Evolutionary conservation across 2,888 invertebrate species (phyloP).

Genomic region (Mechanitis mazaeus): DNA sequence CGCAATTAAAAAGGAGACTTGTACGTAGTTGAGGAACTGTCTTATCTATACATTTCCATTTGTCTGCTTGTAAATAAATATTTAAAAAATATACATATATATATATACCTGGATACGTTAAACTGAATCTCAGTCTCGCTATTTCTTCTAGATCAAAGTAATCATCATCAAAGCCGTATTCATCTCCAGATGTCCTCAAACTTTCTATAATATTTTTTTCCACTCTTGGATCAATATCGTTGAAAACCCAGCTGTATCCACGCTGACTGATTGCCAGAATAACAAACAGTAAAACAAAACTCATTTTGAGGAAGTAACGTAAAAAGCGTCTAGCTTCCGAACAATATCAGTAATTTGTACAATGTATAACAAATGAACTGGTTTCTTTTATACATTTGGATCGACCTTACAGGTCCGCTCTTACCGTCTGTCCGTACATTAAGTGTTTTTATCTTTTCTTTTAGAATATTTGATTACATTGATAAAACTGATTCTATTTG

Average conservation of each 20-base stretch:
- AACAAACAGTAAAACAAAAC: slow-evolving; percentile 15
- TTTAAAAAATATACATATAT: background rate
- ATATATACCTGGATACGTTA: slow-evolving; percentile 50
- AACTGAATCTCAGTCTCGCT: slow-evolving; percentile 33
- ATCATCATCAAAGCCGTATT: slow-evolving; percentile 16
- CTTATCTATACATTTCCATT: too few relatives aligned
- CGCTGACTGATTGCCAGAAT: slow-evolving; percentile 16
- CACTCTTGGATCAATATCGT: slow-evolving; percentile 26
- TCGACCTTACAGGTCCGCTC: slow-evolving; percentile 21
- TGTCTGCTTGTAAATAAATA: too few relatives aligned
- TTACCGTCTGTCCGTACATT: slow-evolving; percentile 13
- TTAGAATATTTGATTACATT: slow-evolving; percentile 5
- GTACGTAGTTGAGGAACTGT: too few relatives aligned
- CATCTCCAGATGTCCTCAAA: slow-evolving; percentile 17
- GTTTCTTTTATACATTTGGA: slow-evolving; percentile 23
- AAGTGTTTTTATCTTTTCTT: slow-evolving; percentile 16
- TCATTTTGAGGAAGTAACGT: slow-evolving; percentile 17
- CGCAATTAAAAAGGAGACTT: too few relatives aligned
- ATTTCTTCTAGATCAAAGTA: slow-evolving; percentile 22
- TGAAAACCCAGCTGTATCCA: slow-evolving; percentile 37
- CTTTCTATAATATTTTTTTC: slow-evolving; percentile 8
- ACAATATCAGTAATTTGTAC: slow-evolving; percentile 8
- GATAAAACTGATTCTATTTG: background rate
- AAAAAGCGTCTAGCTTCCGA: background rate
- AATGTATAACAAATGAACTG: slow-evolving; percentile 12